These are phyloP conservation scores for Drosophila tristis DNA, from an alignment of 1,140 invertebrate species.

Conservation along the genomic window DNA sequence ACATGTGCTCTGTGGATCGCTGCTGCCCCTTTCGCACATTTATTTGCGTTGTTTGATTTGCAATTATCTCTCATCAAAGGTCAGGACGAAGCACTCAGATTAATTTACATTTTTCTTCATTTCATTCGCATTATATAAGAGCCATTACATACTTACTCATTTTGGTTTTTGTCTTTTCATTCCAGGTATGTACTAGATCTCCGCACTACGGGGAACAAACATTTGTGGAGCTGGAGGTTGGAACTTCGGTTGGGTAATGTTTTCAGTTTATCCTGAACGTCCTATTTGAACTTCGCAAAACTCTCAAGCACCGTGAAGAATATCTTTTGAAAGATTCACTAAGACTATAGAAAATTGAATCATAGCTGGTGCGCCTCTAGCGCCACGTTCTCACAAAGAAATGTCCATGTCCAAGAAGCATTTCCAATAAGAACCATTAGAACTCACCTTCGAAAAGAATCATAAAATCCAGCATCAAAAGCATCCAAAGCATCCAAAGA, in stretches of 20 bases:
- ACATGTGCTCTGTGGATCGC: slow-evolving; percentile 29
- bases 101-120: slow-evolving; percentile 27
- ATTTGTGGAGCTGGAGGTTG: too few species aligned
- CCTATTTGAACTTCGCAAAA: too few species aligned
- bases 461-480: slow-evolving; percentile 12
- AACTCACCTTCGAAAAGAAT: slow-evolving; percentile 8
- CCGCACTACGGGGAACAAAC: too few species aligned
- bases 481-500: background rate
- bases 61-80: slow-evolving; percentile 55
- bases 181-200: slow-evolving; percentile 56
- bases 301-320: background rate
- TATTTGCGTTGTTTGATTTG: slow-evolving; percentile 58
- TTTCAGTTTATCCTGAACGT: too few species aligned
- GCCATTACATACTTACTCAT: slow-evolving; percentile 53
- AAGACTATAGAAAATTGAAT: background rate
- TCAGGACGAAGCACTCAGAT: slow-evolving; percentile 42
- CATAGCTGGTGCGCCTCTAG: background rate
- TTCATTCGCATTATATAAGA: slow-evolving; percentile 10
- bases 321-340: background rate
- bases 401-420: background rate
- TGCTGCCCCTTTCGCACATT: slow-evolving; percentile 36
- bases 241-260: too few species aligned
- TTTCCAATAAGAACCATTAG: slow-evolving; percentile 11
- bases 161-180: slow-evolving; percentile 35
- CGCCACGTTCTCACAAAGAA: too few species aligned